These are phyloP conservation scores for Dromas ardeola DNA, from an alignment of 2,113 vertebrate species.

Conservation along the genomic window DNA sequence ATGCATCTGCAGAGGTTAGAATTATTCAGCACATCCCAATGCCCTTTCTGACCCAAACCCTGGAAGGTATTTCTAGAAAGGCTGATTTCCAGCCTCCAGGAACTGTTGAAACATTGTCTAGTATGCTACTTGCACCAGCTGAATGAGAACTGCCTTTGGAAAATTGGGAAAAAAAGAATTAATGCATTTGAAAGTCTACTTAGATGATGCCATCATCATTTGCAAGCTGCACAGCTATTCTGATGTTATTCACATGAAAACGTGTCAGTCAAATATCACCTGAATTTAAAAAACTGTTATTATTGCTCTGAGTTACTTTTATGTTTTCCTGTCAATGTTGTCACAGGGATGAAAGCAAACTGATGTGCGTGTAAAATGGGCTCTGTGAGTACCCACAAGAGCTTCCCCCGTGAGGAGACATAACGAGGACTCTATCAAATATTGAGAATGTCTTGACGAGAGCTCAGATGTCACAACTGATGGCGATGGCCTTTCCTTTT, in stretches of 20 bases:
- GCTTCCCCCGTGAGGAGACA: neutral
- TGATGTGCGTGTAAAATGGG: neutral
- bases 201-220: neutral
- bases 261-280: neutral
- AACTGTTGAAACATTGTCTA: neutral
- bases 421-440: neutral
- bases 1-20: neutral
- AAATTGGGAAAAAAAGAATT: neutral
- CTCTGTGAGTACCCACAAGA: rapidly evolving
- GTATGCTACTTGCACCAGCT: neutral
- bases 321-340: neutral
- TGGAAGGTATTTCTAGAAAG: neutral
- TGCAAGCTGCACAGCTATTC: neutral
- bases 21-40: neutral
- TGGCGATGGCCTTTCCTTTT: neutral
- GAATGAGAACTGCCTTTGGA: neutral
- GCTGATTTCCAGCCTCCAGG: neutral
- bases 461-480: neutral
- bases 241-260: neutral
- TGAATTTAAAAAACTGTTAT: neutral
- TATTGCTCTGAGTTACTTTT: neutral
- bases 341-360: neutral
- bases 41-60: neutral
- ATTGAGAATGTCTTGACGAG: neutral
- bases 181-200: neutral